A percentile compares a stretch with the other conserved stretches of the same genome.
phyloP scores from a whole-genome alignment of 2,888 invertebrate species.

The Agrotis ipsilon region DNA sequence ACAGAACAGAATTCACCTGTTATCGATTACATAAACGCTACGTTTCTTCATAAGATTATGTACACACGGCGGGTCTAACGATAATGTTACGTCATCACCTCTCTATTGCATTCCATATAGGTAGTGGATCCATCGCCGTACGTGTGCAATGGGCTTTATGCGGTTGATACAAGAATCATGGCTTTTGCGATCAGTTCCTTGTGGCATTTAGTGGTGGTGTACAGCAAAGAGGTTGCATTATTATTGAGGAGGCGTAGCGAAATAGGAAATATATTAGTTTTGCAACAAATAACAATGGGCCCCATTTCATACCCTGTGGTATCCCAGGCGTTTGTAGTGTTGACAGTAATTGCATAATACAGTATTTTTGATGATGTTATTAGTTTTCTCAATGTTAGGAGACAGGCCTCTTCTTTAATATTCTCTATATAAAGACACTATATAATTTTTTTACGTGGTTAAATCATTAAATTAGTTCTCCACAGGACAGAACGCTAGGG shows the following conservation, averaged over 20 bases:
- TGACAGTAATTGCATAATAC: no score
- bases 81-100: slow-evolving; percentile 50
- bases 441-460: no score
- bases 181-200: slow-evolving; percentile 46
- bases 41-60: slow-evolving; percentile 61
- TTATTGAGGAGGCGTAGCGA: background rate
- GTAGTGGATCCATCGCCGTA: slow-evolving; percentile 14
- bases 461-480: no score
- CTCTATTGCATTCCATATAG: slow-evolving; percentile 53
- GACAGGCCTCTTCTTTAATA: no score
- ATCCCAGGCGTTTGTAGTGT: background rate
- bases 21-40: slow-evolving; percentile 55
- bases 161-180: slow-evolving; percentile 35
- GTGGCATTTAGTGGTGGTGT: slow-evolving; percentile 22
- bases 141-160: slow-evolving; percentile 43
- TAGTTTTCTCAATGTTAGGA: no score
- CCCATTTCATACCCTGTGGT: background rate
- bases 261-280: background rate
- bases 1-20: slow-evolving; percentile 19
- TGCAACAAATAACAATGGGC: background rate
- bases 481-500: no score
- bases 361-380: background rate
- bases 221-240: slow-evolving; percentile 2
- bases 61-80: slow-evolving; percentile 47
- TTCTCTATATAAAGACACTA: no score